Evolutionary conservation across 2,888 invertebrate species (phyloP).

Genomic region (Hirtodrosophila trivittata): DNA sequence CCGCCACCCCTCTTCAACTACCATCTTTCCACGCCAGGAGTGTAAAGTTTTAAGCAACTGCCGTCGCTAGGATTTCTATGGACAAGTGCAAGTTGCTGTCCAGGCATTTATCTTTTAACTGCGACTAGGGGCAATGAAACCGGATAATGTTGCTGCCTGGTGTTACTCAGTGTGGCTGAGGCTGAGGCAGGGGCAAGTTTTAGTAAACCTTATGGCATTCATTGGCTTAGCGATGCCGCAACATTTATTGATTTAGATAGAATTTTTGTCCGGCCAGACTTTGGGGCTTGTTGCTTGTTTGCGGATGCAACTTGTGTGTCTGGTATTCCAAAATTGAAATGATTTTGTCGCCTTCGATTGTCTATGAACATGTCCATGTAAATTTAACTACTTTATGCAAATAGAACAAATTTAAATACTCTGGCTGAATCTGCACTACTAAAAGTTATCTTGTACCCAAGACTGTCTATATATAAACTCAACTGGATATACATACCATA

Average conservation of each 20-base stretch:
- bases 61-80: constrained; percentile 37
- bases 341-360: not conserved
- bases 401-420: too few relatives aligned
- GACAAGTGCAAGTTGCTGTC: constrained; percentile 31
- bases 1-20: not conserved
- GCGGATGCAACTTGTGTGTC: not conserved
- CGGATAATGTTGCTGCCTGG: constrained; percentile 30
- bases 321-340: not conserved
- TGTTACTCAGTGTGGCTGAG: not conserved
- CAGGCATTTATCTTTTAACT: constrained; percentile 56
- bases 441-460: too few relatives aligned
- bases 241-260: constrained; percentile 54
- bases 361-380: not conserved
- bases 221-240: constrained; percentile 45
- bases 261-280: constrained; percentile 13
- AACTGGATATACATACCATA: too few relatives aligned
- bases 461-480: too few relatives aligned
- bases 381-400: not conserved
- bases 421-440: too few relatives aligned
- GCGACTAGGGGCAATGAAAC: constrained; percentile 44
- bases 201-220: constrained; percentile 27
- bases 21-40: constrained; percentile 5
- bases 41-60: constrained; percentile 50
- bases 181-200: constrained; percentile 1
- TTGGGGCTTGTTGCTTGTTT: constrained; percentile 1